Evolutionary conservation across 2,113 vertebrate species (phyloP).

Genomic region (Rhegmatorhina hoffmannsi): DNA sequence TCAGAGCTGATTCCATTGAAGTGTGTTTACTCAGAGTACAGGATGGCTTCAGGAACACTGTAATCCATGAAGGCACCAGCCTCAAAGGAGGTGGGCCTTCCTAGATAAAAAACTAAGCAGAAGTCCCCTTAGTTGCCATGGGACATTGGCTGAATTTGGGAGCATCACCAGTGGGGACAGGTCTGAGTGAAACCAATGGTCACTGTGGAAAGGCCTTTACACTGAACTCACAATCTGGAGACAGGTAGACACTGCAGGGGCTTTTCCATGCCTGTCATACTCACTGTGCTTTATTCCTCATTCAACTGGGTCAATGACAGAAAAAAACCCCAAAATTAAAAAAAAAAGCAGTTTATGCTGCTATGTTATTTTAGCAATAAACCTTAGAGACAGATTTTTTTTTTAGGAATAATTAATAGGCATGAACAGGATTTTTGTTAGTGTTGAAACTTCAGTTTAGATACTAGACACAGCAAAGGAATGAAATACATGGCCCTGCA

Average conservation of each 20-base stretch:
- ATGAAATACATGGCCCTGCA: background rate
- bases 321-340: background rate
- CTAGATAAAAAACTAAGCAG: background rate
- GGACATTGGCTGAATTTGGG: background rate
- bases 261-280: background rate
- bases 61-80: background rate
- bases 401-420: background rate
- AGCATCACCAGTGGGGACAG: background rate
- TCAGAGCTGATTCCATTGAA: background rate
- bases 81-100: background rate
- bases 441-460: background rate
- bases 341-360: background rate
- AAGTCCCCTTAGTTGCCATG: background rate
- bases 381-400: background rate
- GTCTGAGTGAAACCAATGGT: background rate
- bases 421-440: background rate
- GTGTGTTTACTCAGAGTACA: background rate
- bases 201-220: background rate
- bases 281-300: background rate
- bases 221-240: background rate
- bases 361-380: background rate
- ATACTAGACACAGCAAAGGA: background rate
- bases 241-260: background rate
- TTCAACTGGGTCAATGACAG: background rate
- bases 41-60: background rate